Percentiles rank a stretch among this genome's conserved stretches.
These are phyloP conservation scores for Nothura maculosa DNA, from an alignment of 2,797 vertebrate species.

Conservation along the genomic window DNA sequence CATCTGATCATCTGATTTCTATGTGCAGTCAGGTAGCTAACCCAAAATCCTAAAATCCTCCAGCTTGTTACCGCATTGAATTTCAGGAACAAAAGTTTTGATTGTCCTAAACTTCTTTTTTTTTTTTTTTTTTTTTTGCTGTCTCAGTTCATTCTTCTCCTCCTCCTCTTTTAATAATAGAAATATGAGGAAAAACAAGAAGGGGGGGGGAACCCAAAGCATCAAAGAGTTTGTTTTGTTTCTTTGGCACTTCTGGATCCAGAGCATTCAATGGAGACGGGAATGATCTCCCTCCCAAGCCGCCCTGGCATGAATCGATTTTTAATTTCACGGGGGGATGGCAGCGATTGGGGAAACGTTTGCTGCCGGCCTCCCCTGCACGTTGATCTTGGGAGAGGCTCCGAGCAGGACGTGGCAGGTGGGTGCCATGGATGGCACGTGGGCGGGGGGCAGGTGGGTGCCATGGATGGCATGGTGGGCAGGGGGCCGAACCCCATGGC, in stretches of 20 bases:
- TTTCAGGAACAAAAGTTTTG: constrained; percentile 31
- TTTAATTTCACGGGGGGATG: constrained; percentile 36
- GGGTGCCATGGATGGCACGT: too few species aligned
- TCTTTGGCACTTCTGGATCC: background rate
- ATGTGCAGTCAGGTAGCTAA: constrained; percentile 6
- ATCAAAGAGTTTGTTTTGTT: background rate
- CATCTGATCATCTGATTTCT: background rate
- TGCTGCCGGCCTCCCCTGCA: background rate
- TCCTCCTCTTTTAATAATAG: background rate
- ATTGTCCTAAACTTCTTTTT: background rate
- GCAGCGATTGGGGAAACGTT: background rate
- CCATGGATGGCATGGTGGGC: too few species aligned
- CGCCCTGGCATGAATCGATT: background rate
- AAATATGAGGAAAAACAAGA: background rate
- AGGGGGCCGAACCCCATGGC: background rate
- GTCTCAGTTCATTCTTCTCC: background rate
- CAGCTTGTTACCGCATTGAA: constrained; percentile 12
- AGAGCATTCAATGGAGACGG: background rate
- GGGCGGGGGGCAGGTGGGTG: too few species aligned
- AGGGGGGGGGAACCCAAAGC: background rate
- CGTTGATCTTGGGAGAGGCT: background rate
- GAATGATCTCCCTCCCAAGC: background rate
- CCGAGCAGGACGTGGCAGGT: background rate
- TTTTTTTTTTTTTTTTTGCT: background rate
- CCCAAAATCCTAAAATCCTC: background rate